Evolutionary conservation across 2,888 invertebrate genomes (phyloP).

Genomic region (Pegoplata infirma): DNA sequence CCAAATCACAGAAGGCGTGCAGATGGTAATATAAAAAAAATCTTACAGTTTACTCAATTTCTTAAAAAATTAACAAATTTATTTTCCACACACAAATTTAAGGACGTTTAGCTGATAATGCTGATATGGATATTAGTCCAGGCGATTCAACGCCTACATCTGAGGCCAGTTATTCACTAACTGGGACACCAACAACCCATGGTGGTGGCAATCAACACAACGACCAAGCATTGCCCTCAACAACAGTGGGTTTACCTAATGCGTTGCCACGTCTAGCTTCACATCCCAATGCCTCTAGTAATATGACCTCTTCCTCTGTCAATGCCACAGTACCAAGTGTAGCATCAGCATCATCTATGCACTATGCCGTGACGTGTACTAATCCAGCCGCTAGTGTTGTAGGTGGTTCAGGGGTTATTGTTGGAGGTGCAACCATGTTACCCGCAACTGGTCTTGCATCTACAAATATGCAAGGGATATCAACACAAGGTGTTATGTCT

Average conservation of each 20-base stretch:
- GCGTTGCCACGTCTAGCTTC: slow-evolving; percentile 80
- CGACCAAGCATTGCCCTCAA: slow-evolving; percentile 68
- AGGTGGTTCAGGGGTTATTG: slow-evolving; percentile 65
- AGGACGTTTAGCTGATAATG: slow-evolving; percentile 79
- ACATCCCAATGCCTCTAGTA: slow-evolving; percentile 74
- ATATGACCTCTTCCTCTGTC: slow-evolving; percentile 64
- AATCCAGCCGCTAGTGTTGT: slow-evolving; percentile 51
- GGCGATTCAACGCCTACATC: slow-evolving; percentile 93
- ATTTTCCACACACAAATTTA: background rate
- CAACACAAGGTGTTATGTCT: slow-evolving; percentile 63
- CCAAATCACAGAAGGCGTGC: slow-evolving; percentile 76
- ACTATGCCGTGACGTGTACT: slow-evolving; percentile 67
- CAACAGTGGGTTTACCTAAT: slow-evolving; percentile 77
- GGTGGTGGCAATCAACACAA: slow-evolving; percentile 66
- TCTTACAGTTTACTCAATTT: no score
- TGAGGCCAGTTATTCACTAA: slow-evolving; percentile 84
- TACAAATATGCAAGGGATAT: slow-evolving; percentile 64
- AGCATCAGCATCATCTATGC: slow-evolving; percentile 68
- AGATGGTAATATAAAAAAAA: no score
- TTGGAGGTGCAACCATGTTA: slow-evolving; percentile 72
- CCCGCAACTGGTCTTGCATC: slow-evolving; percentile 72
- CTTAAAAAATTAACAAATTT: background rate
- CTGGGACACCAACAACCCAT: slow-evolving; percentile 76
- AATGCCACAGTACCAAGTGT: slow-evolving; percentile 61
- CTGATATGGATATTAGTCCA: slow-evolving; percentile 97